A percentile compares a stretch with the other conserved stretches of the same genome.
phyloP scores from a whole-genome alignment of 2,797 vertebrate genomes.

The Crocodylus rhombifer region DNA sequence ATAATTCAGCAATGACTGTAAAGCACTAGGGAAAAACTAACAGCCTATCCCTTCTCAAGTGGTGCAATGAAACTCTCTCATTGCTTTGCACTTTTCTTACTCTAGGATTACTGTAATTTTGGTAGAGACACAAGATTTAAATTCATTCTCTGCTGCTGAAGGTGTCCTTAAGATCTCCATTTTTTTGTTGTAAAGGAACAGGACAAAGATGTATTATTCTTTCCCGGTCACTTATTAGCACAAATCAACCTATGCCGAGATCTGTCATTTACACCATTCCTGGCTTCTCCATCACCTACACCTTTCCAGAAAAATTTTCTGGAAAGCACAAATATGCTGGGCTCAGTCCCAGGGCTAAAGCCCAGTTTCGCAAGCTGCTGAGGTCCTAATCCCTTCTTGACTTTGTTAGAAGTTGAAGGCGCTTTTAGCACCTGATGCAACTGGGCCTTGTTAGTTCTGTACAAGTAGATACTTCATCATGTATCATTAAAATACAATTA shows the following conservation, averaged over 20 bases:
- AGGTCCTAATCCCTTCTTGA: background rate
- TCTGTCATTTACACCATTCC: background rate
- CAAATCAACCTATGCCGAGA: background rate
- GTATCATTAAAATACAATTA: too few species aligned
- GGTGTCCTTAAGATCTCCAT: background rate
- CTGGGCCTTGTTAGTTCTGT: background rate
- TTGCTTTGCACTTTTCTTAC: background rate
- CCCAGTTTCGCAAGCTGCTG: background rate
- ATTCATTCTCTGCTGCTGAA: background rate
- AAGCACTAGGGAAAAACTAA: background rate
- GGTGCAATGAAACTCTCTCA: background rate
- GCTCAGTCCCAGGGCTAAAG: background rate
- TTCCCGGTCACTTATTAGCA: background rate
- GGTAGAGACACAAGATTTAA: background rate
- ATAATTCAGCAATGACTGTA: conserved; percentile 32
- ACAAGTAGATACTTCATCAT: too few species aligned
- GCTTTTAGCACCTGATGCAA: background rate
- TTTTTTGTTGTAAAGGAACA: background rate
- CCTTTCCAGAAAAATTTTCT: background rate
- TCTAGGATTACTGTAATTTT: background rate
- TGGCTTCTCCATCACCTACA: background rate
- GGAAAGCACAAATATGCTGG: background rate
- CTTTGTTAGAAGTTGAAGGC: background rate
- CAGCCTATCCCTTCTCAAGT: background rate
- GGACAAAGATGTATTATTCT: background rate